These are phyloP conservation scores for Phataginus tetradactyla DNA, from an alignment of 2,797 vertebrate genomes.

Conservation along the genomic window DNA sequence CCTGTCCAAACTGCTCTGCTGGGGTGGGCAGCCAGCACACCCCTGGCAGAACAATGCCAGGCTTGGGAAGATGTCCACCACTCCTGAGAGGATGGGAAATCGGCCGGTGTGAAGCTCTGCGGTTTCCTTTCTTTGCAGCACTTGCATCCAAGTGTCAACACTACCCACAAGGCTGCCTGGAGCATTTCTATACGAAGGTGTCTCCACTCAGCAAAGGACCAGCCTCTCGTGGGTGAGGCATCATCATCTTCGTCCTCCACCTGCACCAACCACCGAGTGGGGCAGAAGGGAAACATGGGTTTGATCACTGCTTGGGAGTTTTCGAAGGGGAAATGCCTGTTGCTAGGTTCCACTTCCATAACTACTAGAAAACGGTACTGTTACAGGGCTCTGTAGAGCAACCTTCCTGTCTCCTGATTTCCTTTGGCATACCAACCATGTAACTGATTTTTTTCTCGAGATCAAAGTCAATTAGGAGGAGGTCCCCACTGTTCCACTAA, in stretches of 20 bases:
- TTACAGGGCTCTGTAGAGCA: neutral
- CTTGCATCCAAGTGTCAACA: neutral
- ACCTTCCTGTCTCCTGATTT: conserved; percentile 51
- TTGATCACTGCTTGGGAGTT: neutral
- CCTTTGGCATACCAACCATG: conserved; percentile 40
- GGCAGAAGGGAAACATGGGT: neutral
- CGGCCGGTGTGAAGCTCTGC: neutral
- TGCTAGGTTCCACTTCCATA: neutral
- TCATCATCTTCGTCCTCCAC: neutral
- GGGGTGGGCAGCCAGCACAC: conserved; percentile 55
- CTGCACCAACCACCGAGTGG: neutral
- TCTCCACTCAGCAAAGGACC: neutral
- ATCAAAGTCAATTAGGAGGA: conserved; percentile 85
- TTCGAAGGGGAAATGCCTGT: neutral
- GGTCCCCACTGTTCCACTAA: conserved; percentile 80
- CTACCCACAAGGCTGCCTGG: neutral
- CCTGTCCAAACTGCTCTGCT: conserved; percentile 63
- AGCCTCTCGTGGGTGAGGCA: neutral
- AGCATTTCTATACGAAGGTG: neutral
- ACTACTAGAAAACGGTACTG: neutral
- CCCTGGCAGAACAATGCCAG: neutral
- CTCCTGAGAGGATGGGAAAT: neutral
- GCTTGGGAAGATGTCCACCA: neutral
- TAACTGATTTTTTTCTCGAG: conserved; percentile 57
- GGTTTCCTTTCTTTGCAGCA: neutral